Evolutionary conservation across 2,797 vertebrate genomes (phyloP), one percentile per base, ranked within the genome.

Genomic region (Enteromius argenteus): DNA sequence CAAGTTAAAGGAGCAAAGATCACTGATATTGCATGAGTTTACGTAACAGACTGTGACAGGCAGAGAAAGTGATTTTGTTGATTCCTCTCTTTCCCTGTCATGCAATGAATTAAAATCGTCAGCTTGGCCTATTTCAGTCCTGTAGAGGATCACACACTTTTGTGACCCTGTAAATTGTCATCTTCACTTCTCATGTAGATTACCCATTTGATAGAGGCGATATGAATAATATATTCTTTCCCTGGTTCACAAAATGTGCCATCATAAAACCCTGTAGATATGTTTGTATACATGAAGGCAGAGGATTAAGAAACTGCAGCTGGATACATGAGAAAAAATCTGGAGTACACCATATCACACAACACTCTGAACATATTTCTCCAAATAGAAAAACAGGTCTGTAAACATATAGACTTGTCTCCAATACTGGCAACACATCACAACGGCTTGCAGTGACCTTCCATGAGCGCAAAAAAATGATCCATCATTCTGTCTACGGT

Each of bases 1-100:
- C 69, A 51, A 68, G 60, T 76, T 83, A 83, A 76, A 76, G 23
- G 62, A 67, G 46, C 32, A 74, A 76, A 83, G 72, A 68, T 68
- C 62, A 64, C 74, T 69, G 37, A 64, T 85, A 42, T 67, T 42
- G 15, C 64, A 80, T 66, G 30, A 49, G 44, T 75, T 81, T 62
- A 71, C 8, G 3, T 44, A 76, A 68, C 44, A 69, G 71, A 80
- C 53, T 75, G 69, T 46, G 64, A 76, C 79, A 42, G 56, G 32
- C 53, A 62, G 66, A 32, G 68, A 77, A 73, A 60, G 42, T 23
- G 27, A 71, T 81, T 85, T 64, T 6, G 27, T 56, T 66, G 80
- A 82, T 79, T 83, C 49, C 19, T n/a, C 23, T 23, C 32, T 27
- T 62, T 69, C 58, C 42, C 69, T 58, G 68, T 77, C 23, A 60